phyloP scores from a whole-genome alignment of 2,113 vertebrate genomes.

The Podarcis muralis region DNA sequence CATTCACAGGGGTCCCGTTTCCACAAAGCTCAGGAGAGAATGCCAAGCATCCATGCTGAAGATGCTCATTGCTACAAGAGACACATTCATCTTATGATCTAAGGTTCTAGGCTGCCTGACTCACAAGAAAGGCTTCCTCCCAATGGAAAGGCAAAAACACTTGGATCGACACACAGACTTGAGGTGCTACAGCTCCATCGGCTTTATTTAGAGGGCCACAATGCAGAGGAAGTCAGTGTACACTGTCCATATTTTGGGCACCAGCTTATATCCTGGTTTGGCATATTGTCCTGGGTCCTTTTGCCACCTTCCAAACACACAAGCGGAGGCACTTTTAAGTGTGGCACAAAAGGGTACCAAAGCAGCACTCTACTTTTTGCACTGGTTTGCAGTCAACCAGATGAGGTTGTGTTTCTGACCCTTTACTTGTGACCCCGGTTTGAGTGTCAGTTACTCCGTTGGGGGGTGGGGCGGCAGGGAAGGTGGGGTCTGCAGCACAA shows the following conservation, averaged over 20 bases:
- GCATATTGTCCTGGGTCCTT: not conserved
- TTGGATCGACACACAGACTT: not conserved
- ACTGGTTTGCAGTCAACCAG: no score
- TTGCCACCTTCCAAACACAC: no score
- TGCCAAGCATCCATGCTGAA: not conserved
- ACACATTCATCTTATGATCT: not conserved
- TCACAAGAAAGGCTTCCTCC: not conserved
- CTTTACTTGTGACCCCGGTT: no score
- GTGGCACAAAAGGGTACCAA: no score
- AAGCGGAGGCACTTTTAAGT: no score
- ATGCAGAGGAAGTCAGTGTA: not conserved
- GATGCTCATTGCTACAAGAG: not conserved
- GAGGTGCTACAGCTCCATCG: not conserved
- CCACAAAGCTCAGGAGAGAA: not conserved
- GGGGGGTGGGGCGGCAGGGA: no score
- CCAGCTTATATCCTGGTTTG: not conserved
- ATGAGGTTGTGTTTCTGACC: no score
- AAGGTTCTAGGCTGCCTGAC: not conserved
- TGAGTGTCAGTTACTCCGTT: no score
- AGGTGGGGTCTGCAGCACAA: no score
- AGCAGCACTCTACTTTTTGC: no score
- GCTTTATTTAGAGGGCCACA: not conserved
- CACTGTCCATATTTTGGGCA: not conserved
- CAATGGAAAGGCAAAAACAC: not conserved
- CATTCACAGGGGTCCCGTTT: not conserved